Evolutionary conservation across 2,888 invertebrate genomes (phyloP), one percentile per base, ranked within the genome.

Genomic region (Brenthis ino): DNA sequence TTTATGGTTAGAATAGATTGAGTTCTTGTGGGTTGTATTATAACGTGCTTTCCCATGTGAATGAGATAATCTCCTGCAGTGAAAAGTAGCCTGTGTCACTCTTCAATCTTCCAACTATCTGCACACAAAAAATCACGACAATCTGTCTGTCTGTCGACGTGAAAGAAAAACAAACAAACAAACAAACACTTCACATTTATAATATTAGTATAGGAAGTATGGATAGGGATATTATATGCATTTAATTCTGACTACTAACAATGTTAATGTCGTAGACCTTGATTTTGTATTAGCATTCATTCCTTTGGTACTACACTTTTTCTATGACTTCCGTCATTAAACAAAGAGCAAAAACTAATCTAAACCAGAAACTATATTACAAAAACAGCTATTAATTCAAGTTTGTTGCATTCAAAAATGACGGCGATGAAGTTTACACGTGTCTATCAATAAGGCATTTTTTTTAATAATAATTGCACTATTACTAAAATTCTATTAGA

Each of bases 401-500:
- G 16, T 53, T 43, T 43, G 6, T 56, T 56, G 61, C 61, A 67
- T 50, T 56, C 56, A 24, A 43, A 51, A 57, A 60, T 50, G 6
- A 47, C 20, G 11, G 11, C 20, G 12, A 56, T 56, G 61, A 67
- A 28, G 55, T 60, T 51, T 56, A 60, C 55, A 51, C 60, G 70
- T 64, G 64, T 64, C 67, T 67, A 64, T 64, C 58, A 60, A 63
- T 33, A 24, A 12, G 56, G 24, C 48, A 16, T 16, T 47, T 51
- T 64, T 55, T 51, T 37, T 16, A 13, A 57, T 20, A 54, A 65
- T 12, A 5, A 47, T 43, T 28, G 28, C 20, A 64, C 54, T 24
- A 63, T 60, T 60, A 55, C 16, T n/a, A 14, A 33, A 56, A 60
- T 51, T 65, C 51, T 56, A 74, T 68, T 66, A 20, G 20, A 20